A percentile compares a stretch with the other conserved stretches of the same genome.
Conservation (phyloP, 2,888 invertebrate species). For the Campoplex nolae region DNA sequence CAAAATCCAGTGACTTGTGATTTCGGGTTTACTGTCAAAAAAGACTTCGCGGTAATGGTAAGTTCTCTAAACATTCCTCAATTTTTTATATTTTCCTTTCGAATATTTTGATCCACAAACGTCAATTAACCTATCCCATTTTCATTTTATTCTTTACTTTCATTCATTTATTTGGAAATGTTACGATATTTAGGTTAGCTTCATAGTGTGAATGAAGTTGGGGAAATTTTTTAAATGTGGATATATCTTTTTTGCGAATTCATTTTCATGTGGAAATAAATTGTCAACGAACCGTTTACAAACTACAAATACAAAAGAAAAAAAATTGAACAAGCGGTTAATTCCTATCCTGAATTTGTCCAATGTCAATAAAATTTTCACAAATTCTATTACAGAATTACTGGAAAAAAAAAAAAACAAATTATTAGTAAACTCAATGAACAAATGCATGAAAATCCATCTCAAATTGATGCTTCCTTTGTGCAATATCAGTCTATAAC, state of each 20-base stretch:
- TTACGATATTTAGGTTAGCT: constrained; percentile 50
- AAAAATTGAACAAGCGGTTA: neutral
- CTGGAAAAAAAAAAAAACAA: neutral
- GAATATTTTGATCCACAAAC: neutral
- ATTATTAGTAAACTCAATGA: neutral
- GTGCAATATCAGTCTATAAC: neutral
- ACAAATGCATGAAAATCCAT: neutral
- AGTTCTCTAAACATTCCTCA: constrained; percentile 26
- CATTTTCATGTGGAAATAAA: neutral
- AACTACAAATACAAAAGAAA: neutral
- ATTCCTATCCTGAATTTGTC: neutral
- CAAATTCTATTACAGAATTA: neutral
- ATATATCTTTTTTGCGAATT: neutral
- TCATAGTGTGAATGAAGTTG: neutral
- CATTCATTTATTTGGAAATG: neutral
- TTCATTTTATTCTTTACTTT: neutral
- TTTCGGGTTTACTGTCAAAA: constrained; percentile 69
- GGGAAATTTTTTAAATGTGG: neutral
- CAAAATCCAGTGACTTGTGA: constrained; percentile 68
- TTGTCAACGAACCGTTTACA: neutral
- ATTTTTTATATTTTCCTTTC: constrained; percentile 27
- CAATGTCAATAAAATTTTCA: neutral
- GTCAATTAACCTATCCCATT: neutral
- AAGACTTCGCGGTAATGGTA: constrained; percentile 62
- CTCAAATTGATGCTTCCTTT: neutral